These are phyloP conservation scores for Ictidomys tridecemlineatus DNA, from an alignment of 2,113 vertebrate species.

Conservation along the genomic window DNA sequence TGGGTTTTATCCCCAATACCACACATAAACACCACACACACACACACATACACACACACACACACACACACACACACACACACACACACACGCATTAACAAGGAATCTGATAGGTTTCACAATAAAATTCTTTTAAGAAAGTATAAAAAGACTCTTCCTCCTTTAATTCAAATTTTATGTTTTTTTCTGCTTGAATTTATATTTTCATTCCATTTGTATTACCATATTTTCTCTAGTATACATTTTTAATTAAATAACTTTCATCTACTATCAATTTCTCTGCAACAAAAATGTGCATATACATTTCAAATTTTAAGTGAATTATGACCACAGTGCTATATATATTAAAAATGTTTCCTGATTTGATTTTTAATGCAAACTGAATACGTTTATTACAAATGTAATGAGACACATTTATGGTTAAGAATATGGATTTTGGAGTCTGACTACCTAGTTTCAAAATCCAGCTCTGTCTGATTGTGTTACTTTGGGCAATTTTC, in stretches of 20 bases:
- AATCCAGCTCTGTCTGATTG: not conserved
- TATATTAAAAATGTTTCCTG: not conserved
- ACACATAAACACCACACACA: too few relatives aligned
- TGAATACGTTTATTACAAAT: too few relatives aligned
- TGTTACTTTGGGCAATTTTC: not conserved
- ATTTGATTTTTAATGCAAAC: not conserved
- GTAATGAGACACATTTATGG: not conserved
- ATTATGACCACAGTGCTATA: not conserved
- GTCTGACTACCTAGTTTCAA: not conserved
- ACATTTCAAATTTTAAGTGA: conserved; percentile 16
- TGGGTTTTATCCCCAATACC: too few relatives aligned
- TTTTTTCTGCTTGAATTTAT: not conserved
- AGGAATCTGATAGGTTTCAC: not conserved
- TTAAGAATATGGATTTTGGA: not conserved
- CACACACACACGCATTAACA: not conserved
- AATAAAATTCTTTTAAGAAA: conserved; percentile 39
- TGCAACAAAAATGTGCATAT: not conserved
- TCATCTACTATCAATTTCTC: not conserved
- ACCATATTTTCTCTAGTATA: not conserved
- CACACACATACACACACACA: too few relatives aligned
- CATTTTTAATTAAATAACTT: not conserved
- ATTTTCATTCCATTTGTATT: conserved; percentile 16
- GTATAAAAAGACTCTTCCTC: not conserved
- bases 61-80: too few relatives aligned
- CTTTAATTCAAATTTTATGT: not conserved